Base-by-base conservation (phyloP, 2,797 vertebrate genomes). In the Synanceia verrucosa region DNA sequence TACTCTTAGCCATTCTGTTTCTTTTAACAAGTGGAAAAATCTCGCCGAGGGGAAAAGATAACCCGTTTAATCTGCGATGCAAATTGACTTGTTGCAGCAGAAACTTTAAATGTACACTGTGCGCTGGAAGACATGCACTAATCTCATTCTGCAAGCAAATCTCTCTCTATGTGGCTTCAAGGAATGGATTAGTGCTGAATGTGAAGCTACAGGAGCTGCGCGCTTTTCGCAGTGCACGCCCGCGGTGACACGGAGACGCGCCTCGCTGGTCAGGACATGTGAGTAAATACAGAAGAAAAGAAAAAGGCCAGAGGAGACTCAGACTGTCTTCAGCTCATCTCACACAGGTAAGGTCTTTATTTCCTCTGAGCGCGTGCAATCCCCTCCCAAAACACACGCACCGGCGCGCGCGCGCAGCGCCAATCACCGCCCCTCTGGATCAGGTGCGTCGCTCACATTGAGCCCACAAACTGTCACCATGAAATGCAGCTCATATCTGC, bases 241-340 rank as follows among this genome's bases (percentile, higher is more conserved):
- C 13, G 31, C 53, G 34, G 59, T 46, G 46, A 9, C 66, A 31
- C 59, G 23, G 24, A 4, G 28, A 24, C 62, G 77, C 70, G 74
- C 82, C 5, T 65, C 71, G 4, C 59, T 58, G 66, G 50, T 64
- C 79, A 69, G 43, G 33, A 64, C 51, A n/a, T n/a, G 48, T 50
- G 69, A 21, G 48, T 41, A 43, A 28, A 44, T 31, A 37, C 21
- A 56, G 18, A 11, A 10, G 11, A 34, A 9, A 18, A 19, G 11
- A 16, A 28, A 13, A 9, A 31, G 19, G 13, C 44, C 26, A 57
- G 9, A 28, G 19, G 41, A n/a, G 26, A 34, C 39, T 26, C 41
- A 3, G n/a, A 2, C 26, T 10, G 1, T 6, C 3, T 16, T 31
- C 1, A 59, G 28, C 52, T 4, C 24, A 47, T 24, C 34, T 29